Percentiles rank a stretch among this genome's conserved stretches.
Evolutionary conservation across 2,888 invertebrate species (phyloP).

Genomic region (Coelopa pilipes): DNA sequence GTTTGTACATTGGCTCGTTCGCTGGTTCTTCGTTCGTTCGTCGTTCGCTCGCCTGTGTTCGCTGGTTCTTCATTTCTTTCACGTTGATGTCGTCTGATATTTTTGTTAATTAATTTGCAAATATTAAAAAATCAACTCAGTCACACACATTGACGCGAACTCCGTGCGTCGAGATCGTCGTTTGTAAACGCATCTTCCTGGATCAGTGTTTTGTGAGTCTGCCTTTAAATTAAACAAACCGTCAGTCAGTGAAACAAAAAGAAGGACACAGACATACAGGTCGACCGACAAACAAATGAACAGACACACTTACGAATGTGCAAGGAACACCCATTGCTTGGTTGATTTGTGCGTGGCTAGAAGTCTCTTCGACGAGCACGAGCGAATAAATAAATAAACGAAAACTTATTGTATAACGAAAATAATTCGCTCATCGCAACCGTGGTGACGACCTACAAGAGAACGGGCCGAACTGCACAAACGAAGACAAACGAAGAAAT

Average conservation of each 20-base stretch:
- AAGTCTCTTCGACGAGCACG: background rate
- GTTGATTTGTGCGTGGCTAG: too few relatives aligned
- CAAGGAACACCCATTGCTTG: background rate
- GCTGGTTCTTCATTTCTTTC: conserved; percentile 20
- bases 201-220: too few relatives aligned
- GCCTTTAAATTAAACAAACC: too few relatives aligned
- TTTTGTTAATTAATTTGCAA: conserved; percentile 31
- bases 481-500: background rate
- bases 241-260: too few relatives aligned
- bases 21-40: conserved; percentile 13
- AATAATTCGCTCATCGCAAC: background rate
- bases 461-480: background rate
- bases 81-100: conserved; percentile 26
- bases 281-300: background rate
- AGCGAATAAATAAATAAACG: conserved; percentile 18
- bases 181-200: too few relatives aligned
- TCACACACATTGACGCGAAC: background rate
- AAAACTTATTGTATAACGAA: conserved; percentile 31
- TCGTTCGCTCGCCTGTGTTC: background rate
- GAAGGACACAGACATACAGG: too few relatives aligned
- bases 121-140: background rate
- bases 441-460: background rate
- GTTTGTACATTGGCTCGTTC: background rate
- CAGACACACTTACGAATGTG: background rate
- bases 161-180: background rate